Percentiles rank a stretch among this genome's conserved stretches.
These are phyloP conservation scores for Pseudomugil gertrudae DNA, from an alignment of 2,797 vertebrate genomes.

Conservation along the genomic window DNA sequence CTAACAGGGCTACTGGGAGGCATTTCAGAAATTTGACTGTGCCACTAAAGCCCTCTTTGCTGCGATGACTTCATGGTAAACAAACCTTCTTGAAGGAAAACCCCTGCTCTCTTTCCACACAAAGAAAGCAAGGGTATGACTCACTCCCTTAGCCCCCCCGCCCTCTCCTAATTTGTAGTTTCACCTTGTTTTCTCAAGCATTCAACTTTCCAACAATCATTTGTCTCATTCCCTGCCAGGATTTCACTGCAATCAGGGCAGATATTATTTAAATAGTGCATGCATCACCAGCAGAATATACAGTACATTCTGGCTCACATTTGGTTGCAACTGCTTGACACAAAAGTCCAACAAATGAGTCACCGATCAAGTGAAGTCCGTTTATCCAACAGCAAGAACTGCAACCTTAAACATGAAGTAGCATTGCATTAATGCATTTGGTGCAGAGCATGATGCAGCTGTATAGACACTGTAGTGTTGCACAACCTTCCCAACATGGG, in stretches of 20 bases:
- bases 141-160: conserved; percentile 37
- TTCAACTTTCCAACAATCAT: conserved; percentile 57
- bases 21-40: conserved; percentile 84
- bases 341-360: conserved; percentile 40
- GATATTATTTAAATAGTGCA: conserved; percentile 51
- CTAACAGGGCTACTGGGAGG: conserved; percentile 77
- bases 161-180: conserved; percentile 26
- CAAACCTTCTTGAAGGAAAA: conserved; percentile 65
- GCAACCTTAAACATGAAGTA: conserved; percentile 22
- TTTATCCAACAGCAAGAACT: conserved; percentile 42
- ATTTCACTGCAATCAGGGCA: conserved; percentile 56
- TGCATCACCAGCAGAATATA: conserved; percentile 44
- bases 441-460: conserved; percentile 8
- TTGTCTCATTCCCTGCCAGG: conserved; percentile 63
- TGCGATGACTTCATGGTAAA: conserved; percentile 71
- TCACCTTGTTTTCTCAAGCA: conserved; percentile 64
- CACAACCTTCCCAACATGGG: conserved; percentile 5
- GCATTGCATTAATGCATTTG: conserved; percentile 25
- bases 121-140: conserved; percentile 44
- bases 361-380: conserved; percentile 51
- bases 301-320: conserved; percentile 49
- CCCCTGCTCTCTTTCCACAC: conserved; percentile 54
- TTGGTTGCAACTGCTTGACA: conserved; percentile 48
- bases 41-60: conserved; percentile 68
- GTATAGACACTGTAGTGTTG: not conserved